A percentile compares a stretch with the other conserved stretches of the same genome.
Evolutionary conservation across 2,888 invertebrate species (phyloP).

Genomic region (Macrostomum cliftonense): DNA sequence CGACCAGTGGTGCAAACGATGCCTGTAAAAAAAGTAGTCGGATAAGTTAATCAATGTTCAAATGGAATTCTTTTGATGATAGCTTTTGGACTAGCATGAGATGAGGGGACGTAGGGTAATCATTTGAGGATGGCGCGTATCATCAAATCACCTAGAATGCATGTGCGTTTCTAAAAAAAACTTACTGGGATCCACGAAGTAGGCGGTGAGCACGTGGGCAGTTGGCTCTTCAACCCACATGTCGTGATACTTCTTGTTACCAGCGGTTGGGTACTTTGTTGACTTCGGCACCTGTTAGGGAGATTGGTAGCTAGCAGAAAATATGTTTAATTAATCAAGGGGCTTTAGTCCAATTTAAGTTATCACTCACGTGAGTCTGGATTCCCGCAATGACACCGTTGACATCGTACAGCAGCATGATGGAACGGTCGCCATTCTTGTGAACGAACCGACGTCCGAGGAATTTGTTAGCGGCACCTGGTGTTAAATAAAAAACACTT

Average conservation of each 20-base stretch:
- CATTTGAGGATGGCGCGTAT: too few species aligned
- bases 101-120: too few species aligned
- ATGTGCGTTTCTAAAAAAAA: not conserved
- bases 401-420: slow-evolving; percentile 26
- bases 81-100: too few species aligned
- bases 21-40: slow-evolving; percentile 16
- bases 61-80: too few species aligned
- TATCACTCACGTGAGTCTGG: slow-evolving; percentile 27
- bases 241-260: not conserved
- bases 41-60: too few species aligned
- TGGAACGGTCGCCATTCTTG: slow-evolving; percentile 21
- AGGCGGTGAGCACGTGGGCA: slow-evolving; percentile 17
- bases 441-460: slow-evolving; percentile 23
- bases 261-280: not conserved
- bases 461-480: slow-evolving; percentile 13
- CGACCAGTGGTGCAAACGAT: slow-evolving; percentile 23
- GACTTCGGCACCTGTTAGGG: not conserved
- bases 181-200: slow-evolving; percentile 18
- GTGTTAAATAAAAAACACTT: not conserved
- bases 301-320: not conserved
- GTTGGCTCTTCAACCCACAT: slow-evolving; percentile 12
- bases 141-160: too few species aligned
- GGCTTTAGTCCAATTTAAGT: too few species aligned
- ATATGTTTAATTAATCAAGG: not conserved
- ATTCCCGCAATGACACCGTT: slow-evolving; percentile 34